These are phyloP conservation scores for Linepithema humile DNA, from an alignment of 1,140 invertebrate species.

Conservation along the genomic window DNA sequence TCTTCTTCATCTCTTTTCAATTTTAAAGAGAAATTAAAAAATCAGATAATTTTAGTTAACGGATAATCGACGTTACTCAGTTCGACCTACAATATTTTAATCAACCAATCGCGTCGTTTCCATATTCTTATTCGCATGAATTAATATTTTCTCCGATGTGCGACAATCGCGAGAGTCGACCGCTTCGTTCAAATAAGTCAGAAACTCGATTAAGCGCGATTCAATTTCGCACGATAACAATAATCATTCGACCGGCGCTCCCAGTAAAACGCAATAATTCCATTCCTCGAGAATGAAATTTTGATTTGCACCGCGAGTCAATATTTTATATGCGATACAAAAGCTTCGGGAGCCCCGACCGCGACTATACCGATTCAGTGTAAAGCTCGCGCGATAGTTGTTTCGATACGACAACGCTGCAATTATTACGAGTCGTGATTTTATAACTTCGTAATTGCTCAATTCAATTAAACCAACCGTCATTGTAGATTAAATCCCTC, in stretches of 20 bases:
- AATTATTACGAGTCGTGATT: slow-evolving; percentile 48
- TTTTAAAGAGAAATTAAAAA: background rate
- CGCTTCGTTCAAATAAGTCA: background rate
- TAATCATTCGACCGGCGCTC: slow-evolving; percentile 25
- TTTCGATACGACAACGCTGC: slow-evolving; percentile 33
- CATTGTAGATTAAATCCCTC: slow-evolving; percentile 49
- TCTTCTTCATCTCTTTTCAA: background rate
- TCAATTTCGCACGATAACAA: slow-evolving; percentile 30
- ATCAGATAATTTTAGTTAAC: background rate
- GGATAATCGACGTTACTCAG: background rate
- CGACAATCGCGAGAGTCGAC: background rate
- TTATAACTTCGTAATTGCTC: slow-evolving; percentile 51
- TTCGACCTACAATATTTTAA: background rate
- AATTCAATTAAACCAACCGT: slow-evolving; percentile 54
- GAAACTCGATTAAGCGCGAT: slow-evolving; percentile 35
- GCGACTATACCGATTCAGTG: background rate
- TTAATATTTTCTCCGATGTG: background rate
- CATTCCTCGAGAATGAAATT: slow-evolving; percentile 48
- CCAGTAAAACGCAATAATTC: slow-evolving; percentile 30
- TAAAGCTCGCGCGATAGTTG: background rate
- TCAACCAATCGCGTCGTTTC: background rate
- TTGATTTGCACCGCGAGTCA: slow-evolving; percentile 28
- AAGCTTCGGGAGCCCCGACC: background rate
- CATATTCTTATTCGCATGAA: background rate
- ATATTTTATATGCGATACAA: slow-evolving; percentile 33